A percentile compares a stretch with the other conserved stretches of the same genome.
Evolutionary conservation across 2,797 vertebrate species (phyloP).

Genomic region (Phoeniculus purpureus): DNA sequence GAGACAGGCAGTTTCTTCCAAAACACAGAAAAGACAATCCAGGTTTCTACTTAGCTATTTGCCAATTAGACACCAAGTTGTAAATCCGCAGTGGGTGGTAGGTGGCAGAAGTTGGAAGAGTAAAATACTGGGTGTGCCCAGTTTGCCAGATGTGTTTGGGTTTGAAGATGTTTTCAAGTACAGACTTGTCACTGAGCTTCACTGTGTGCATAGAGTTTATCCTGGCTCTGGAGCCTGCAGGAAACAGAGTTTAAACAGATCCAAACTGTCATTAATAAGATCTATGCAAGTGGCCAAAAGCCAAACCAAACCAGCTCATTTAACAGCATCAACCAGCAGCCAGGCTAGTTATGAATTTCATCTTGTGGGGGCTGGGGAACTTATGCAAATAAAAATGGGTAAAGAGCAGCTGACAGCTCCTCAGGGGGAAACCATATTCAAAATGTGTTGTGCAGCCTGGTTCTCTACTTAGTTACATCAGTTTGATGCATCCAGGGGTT

Average conservation of each 20-base stretch:
- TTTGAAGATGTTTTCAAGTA: conserved; percentile 31
- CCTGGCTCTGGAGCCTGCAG: not conserved
- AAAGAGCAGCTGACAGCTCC: not conserved
- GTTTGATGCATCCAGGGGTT: fast-evolving
- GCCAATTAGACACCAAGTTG: conserved; percentile 34
- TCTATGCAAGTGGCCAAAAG: not conserved
- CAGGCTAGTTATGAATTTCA: not conserved
- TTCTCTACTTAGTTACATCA: not conserved
- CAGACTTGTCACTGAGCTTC: not conserved
- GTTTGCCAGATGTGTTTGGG: not conserved
- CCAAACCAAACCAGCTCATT: not conserved
- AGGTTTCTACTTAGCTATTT: conserved; percentile 5
- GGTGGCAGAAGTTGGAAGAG: not conserved
- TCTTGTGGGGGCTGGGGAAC: not conserved
- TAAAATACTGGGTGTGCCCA: not conserved
- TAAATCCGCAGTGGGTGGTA: not conserved
- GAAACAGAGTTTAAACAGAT: not conserved
- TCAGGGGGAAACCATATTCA: not conserved
- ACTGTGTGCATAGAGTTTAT: not conserved
- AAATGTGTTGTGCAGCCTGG: not conserved
- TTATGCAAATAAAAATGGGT: not conserved
- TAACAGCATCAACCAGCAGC: not conserved
- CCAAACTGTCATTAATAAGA: not conserved
- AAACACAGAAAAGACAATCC: not conserved
- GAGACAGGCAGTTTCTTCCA: conserved; percentile 33